Percentiles rank a stretch among this genome's conserved stretches.
These are phyloP conservation scores for Elysia chlorotica DNA, from an alignment of 1,140 invertebrate genomes.

Conservation along the genomic window DNA sequence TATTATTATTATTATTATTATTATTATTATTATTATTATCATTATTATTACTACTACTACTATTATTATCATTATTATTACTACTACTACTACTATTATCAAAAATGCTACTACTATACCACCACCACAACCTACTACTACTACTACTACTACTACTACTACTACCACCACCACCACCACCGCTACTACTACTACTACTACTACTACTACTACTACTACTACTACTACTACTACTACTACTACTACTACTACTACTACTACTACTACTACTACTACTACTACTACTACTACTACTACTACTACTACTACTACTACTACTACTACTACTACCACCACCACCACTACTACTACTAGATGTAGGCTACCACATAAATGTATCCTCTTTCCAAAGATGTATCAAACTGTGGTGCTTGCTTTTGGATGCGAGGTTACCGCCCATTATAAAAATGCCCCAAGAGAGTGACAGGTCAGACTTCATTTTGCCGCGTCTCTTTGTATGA, in stretches of 20 bases:
- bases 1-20: too few species aligned
- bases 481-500: too few species aligned
- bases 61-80: too few species aligned
- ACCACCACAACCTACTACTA: constrained; percentile 16
- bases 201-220: constrained; percentile 6
- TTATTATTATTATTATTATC: too few species aligned
- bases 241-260: neutral
- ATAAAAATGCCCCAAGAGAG: too few species aligned
- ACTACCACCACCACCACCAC: constrained; percentile 14
- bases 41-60: too few species aligned
- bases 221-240: constrained; percentile 17
- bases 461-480: too few species aligned
- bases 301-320: neutral
- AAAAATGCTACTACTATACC: constrained; percentile 10
- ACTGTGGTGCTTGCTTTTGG: too few species aligned
- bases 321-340: neutral
- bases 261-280: constrained; percentile 10
- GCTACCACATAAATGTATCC: too few species aligned
- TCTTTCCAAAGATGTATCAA: too few species aligned
- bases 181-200: constrained; percentile 16
- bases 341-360: constrained; percentile 8
- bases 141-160: constrained; percentile 18
- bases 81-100: constrained; percentile 10
- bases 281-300: constrained; percentile 4
- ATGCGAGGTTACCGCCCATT: too few species aligned